Evolutionary conservation across 64 coral and sea anemone species (phyloP), one percentile per base, ranked within the genome.

Genomic region (Platygyra sinensis): DNA sequence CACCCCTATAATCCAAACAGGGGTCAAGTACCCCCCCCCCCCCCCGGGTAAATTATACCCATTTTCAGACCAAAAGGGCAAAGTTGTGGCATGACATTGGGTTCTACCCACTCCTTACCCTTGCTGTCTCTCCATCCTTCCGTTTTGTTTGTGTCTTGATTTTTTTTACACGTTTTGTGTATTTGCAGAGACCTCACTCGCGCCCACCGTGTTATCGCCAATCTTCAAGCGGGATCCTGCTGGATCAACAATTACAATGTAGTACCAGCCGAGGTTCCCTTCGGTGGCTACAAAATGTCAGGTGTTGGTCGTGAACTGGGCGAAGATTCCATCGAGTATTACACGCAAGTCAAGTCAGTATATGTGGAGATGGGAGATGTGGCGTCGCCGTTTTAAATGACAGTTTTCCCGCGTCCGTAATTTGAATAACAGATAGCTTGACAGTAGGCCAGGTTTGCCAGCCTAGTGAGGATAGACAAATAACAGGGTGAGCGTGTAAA

Each of bases 211-310:
- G 91, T 95, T 50, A 87, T 88, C 2, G 78, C 93, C 7, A 95
- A 94, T 19, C 85, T 99, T 4, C 94, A 99, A 31, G 97, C 97
- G 2, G 97, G 97, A 36, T 87, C 79, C 11, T 96, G 93, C 55
- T 99, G 94, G 94, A 88, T 99, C 82, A 99, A 99, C 54, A 91
- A 86, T 11, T 99, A 95, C 46, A 96, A 93, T 46, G 63, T 99
- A 24, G 90, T 80, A 27, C 97, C 94, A 4, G 89, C 87, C 17
- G 94, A 95, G 54, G 83, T 99, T 8, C 97, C 97, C 19, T 93
- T 93, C 49, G 97, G 97, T 19, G 97, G 97, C 4, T 99, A 95
- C 67, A 99, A 99, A 65, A 93, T 93, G 94, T 99, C 97, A 20
- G 97, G 97, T 0, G 90, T 99, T 7, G 97, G 97, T 0, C 93